Conservation (phyloP, 1,140 invertebrate species). For the Caenorhabditis inopinata region DNA sequence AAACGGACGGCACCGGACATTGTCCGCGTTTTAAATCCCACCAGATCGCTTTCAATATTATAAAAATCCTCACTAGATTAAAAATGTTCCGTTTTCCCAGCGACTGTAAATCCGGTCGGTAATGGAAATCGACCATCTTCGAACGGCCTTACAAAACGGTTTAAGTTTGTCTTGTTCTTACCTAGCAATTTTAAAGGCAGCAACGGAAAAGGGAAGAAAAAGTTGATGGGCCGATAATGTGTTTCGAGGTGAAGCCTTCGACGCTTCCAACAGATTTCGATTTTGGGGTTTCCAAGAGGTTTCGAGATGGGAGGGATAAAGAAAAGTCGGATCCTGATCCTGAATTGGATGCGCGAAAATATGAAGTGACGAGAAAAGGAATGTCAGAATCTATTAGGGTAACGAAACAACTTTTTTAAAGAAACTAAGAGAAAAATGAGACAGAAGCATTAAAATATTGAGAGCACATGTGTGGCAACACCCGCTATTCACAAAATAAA, state of each 20-base stretch:
- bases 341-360: background rate
- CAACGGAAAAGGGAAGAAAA: background rate
- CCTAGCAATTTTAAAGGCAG: background rate
- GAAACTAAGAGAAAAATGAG: no score
- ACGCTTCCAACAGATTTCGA: no score
- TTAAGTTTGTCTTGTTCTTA: conserved; percentile 14
- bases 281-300: conserved; percentile 11
- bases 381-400: background rate
- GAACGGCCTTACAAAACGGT: background rate
- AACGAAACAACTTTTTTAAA: no score
- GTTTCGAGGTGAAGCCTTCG: conserved; percentile 15
- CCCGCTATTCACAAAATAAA: no score
- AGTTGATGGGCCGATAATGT: conserved; percentile 16
- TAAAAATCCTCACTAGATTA: no score
- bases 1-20: conserved; percentile 9
- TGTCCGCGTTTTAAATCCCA: background rate
- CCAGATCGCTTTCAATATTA: conserved; percentile 9
- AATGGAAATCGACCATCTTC: conserved; percentile 11
- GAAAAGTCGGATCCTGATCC: background rate
- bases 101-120: background rate
- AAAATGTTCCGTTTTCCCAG: background rate
- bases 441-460: no score
- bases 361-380: background rate
- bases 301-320: background rate
- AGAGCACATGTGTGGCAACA: no score